These are phyloP conservation scores for Plutomurus gul DNA, from an alignment of 1,140 invertebrate species.

Conservation along the genomic window DNA sequence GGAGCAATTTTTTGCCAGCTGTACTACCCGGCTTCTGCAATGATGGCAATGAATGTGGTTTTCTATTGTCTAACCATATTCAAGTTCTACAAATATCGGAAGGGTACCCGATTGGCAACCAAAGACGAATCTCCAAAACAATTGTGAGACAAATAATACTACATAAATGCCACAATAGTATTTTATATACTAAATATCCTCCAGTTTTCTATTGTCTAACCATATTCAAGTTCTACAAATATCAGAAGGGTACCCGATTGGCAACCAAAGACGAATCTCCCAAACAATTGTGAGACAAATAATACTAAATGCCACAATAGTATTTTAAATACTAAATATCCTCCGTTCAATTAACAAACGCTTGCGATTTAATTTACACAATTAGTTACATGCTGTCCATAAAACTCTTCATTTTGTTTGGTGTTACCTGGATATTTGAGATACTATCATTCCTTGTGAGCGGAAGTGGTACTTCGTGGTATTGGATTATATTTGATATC, in stretches of 20 bases:
- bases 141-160: constrained; percentile 17
- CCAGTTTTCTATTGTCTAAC: constrained; percentile 55
- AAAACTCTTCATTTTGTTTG: constrained; percentile 47
- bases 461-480: constrained; percentile 19
- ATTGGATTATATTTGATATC: constrained; percentile 46
- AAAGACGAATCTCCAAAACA: constrained; percentile 1
- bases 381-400: constrained; percentile 34
- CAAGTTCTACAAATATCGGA: constrained; percentile 14
- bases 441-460: constrained; percentile 31
- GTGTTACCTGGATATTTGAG: constrained; percentile 46
- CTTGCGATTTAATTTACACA: neutral
- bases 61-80: constrained; percentile 54
- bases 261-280: constrained; percentile 17
- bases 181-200: no score
- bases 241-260: constrained; percentile 26
- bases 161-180: no score
- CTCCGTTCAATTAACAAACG: neutral
- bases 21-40: constrained; percentile 54
- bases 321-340: neutral
- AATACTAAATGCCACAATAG: no score
- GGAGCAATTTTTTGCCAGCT: no score
- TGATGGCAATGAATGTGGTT: constrained; percentile 56
- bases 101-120: constrained; percentile 30
- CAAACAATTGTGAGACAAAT: constrained; percentile 1
- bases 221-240: neutral